These are phyloP conservation scores for Orthosia gracilis DNA, from an alignment of 2,888 invertebrate genomes.

Conservation along the genomic window DNA sequence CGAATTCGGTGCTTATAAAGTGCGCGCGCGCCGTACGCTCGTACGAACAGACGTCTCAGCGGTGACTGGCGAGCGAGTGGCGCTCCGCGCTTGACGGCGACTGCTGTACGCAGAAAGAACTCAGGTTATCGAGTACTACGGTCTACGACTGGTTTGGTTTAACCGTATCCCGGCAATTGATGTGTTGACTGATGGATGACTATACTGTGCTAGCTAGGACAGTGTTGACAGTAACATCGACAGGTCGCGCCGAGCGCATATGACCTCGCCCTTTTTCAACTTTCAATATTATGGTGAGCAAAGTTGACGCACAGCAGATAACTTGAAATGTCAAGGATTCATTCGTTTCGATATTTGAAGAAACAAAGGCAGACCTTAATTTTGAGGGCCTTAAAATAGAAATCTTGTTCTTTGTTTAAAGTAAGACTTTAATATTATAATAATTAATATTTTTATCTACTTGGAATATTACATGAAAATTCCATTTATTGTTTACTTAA, in stretches of 20 bases:
- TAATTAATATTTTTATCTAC: too few species aligned
- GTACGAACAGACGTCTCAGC: slow-evolving; percentile 76
- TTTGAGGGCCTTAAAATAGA: slow-evolving; percentile 5
- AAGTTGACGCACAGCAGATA: slow-evolving; percentile 48
- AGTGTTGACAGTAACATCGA: slow-evolving; percentile 58
- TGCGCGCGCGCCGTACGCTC: slow-evolving; percentile 76
- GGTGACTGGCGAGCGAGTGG: slow-evolving; percentile 87
- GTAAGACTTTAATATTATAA: not conserved
- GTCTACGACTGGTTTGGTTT: slow-evolving; percentile 85
- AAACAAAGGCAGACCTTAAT: slow-evolving; percentile 60
- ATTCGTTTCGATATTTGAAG: slow-evolving; percentile 42
- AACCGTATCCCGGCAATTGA: slow-evolving; percentile 76
- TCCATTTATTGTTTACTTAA: not conserved
- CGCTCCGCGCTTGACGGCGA: slow-evolving; percentile 70
- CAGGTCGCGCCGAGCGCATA: slow-evolving; percentile 42
- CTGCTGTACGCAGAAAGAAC: slow-evolving; percentile 66
- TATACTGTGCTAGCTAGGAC: slow-evolving; percentile 54
- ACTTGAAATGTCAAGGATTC: slow-evolving; percentile 67
- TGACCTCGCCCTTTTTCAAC: slow-evolving; percentile 68
- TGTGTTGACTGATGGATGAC: slow-evolving; percentile 79
- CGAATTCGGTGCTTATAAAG: slow-evolving; percentile 68
- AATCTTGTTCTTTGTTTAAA: slow-evolving; percentile 4
- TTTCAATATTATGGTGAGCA: slow-evolving; percentile 55
- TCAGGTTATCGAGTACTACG: slow-evolving; percentile 78
- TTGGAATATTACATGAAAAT: not conserved